Conservation (phyloP, 2,113 vertebrate species). For the Myiozetetes cayanensis region DNA sequence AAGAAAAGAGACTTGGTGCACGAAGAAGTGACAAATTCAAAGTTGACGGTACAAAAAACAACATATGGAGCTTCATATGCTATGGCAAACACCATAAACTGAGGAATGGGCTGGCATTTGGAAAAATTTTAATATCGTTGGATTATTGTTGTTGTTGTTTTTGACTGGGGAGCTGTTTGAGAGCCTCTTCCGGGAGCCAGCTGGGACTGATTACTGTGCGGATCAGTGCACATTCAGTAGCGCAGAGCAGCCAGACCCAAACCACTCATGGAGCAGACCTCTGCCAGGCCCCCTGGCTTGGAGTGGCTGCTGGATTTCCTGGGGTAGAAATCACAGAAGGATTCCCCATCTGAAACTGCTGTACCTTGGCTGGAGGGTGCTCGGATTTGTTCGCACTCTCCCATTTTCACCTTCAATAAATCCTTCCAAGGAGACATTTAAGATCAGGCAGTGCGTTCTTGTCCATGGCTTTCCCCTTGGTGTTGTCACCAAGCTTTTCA, state of each 20-base stretch:
- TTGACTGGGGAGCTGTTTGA: background rate
- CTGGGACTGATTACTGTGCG: background rate
- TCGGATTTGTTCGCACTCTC: background rate
- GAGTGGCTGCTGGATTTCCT: background rate
- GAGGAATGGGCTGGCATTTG: slow-evolving; percentile 22
- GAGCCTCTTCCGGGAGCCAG: background rate
- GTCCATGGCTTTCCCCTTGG: background rate
- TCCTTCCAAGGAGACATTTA: background rate
- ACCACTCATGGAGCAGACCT: background rate
- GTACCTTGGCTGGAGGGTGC: background rate
- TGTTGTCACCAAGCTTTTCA: background rate
- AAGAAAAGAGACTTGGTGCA: slow-evolving; percentile 15
- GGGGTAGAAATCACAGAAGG: background rate
- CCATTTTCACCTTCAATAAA: background rate
- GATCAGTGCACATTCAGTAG: background rate
- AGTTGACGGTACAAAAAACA: background rate
- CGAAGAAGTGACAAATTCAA: slow-evolving; percentile 6
- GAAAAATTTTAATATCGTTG: background rate
- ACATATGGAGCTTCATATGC: slow-evolving; percentile 45
- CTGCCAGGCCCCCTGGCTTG: background rate
- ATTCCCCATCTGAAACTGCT: background rate
- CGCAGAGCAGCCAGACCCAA: background rate
- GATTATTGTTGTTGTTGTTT: slow-evolving; percentile 27
- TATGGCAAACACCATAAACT: background rate
- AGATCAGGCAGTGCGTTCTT: background rate